Conservation (phyloP, 2,888 invertebrate species). For the Chloromyia formosa region DNA sequence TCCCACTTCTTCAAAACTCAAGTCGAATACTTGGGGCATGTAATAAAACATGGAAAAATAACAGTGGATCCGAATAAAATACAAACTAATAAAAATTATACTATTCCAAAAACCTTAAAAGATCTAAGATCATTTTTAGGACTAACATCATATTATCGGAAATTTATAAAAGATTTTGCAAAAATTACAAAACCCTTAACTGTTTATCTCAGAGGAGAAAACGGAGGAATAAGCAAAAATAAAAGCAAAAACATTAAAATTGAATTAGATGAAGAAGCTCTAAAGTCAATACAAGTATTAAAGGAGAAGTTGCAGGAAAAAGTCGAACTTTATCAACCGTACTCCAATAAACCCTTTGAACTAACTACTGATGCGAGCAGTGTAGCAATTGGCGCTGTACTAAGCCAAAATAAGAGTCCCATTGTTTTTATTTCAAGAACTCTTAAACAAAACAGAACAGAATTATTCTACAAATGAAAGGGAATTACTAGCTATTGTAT, state of each 20-base stretch:
- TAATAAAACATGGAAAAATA: constrained; percentile 39
- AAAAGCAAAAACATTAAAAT: constrained; percentile 48
- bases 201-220: constrained; percentile 47
- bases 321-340: background rate
- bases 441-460: constrained; percentile 52
- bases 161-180: constrained; percentile 47
- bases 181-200: constrained; percentile 50
- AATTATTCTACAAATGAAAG: constrained; percentile 55
- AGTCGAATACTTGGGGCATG: constrained; percentile 45
- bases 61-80: constrained; percentile 48
- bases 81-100: constrained; percentile 48
- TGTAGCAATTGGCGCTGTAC: constrained; percentile 54
- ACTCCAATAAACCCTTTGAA: constrained; percentile 55
- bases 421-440: too few relatives aligned
- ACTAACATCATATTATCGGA: constrained; percentile 45
- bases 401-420: constrained; percentile 51
- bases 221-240: constrained; percentile 48
- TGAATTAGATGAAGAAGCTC: constrained; percentile 33
- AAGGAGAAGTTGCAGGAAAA: constrained; percentile 45
- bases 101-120: constrained; percentile 49
- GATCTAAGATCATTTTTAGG: constrained; percentile 51
- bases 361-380: constrained; percentile 56
- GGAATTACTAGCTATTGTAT: constrained; percentile 47
- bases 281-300: background rate
- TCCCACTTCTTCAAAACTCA: constrained; percentile 30